Base-by-base conservation (phyloP, 2,888 invertebrate genomes). In the Cerastoderma edule region DNA sequence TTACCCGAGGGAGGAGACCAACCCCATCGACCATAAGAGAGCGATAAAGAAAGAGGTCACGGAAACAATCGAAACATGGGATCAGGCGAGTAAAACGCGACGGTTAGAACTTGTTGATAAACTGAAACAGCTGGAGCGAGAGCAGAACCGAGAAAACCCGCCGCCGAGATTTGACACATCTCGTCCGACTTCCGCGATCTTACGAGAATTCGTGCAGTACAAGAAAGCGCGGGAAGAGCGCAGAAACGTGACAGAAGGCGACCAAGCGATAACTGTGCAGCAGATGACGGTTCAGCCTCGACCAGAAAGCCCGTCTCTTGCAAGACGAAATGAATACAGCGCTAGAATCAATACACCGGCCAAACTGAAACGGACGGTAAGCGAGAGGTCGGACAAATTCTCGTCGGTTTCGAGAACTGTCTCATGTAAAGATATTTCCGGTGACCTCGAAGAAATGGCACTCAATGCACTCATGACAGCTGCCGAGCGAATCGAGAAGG, bases 401-500 rank as follows among this genome's bases (percentile, higher is more conserved):
- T 78, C 81, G 6, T 81, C 81, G 4, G 72, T 81, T 24, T 81
- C 81, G 4, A 32, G 78, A 39, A 78, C 81, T 24, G 56, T 73
- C 8, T 76, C 81, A 0, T 75, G 65, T 24, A 70, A 67, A 53
- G 71, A 76, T 13, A 50, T 78, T 2, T 71, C 73, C 10, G 78
- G 72, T 19, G 48, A 64, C 1, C 44, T 53, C 1, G 24, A 8
- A 16, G 63, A 35, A 33, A 44, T 73, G 2, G 75, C 71, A 4
- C 75, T 70, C 32, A 67, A 81, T 39, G 75, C 81, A 19, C 32
- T 75, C 10, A 33, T 78, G 5, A 78, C 81, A 1, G 75, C 81
- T 2, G 81, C 81, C n/a, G 81, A 81, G 35, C 63, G 81, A n/a
- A 78, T 81, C 22, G 78, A 78, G 24, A 65, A 70, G n/a, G 81